phyloP scores from a whole-genome alignment of 1,140 invertebrate species.

The Bombus affinis region DNA sequence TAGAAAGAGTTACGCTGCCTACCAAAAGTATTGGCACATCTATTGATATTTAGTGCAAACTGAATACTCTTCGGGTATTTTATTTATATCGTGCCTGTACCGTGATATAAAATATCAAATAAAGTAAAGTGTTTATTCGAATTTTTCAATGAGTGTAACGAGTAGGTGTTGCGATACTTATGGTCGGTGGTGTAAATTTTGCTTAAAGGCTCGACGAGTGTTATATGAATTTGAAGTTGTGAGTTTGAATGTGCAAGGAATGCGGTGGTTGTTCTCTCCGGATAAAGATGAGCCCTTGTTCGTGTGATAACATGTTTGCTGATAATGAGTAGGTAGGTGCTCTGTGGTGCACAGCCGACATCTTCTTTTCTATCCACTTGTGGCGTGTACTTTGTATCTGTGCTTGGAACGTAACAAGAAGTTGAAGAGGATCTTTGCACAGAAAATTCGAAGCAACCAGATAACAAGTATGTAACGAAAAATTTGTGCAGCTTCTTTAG shows the following conservation, averaged over 20 bases:
- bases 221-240: neutral
- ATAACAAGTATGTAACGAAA: neutral
- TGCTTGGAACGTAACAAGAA: neutral
- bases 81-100: too few relatives aligned
- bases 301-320: neutral
- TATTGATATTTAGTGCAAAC: too few relatives aligned
- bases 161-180: too few relatives aligned
- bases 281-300: neutral
- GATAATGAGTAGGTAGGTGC: neutral
- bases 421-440: neutral
- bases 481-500: neutral
- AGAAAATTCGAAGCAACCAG: neutral
- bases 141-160: too few relatives aligned
- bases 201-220: neutral
- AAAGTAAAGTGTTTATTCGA: too few relatives aligned
- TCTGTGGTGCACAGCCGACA: neutral
- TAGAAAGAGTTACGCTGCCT: neutral
- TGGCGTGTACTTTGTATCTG: neutral
- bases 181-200: too few relatives aligned
- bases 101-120: too few relatives aligned
- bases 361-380: neutral
- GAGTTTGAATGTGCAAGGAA: neutral
- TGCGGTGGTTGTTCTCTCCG: neutral
- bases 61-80: too few relatives aligned
- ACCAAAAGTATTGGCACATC: rapidly evolving